phyloP scores from a whole-genome alignment of 2,888 invertebrate genomes.

The Petrophora chlorosata region DNA sequence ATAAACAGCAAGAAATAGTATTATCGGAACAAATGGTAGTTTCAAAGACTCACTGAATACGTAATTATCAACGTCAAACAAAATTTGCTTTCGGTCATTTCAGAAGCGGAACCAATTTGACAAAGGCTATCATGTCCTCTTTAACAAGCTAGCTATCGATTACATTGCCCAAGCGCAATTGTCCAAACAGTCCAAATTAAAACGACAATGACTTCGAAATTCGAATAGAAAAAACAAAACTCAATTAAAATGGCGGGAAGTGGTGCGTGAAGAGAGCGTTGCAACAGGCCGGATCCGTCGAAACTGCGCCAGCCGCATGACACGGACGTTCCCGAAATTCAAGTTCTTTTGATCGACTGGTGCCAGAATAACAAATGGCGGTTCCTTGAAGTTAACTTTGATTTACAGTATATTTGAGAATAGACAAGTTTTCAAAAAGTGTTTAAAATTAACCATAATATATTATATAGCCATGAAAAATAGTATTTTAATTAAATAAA shows the following conservation, averaged over 20 bases:
- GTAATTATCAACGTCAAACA: slow-evolving; percentile 16
- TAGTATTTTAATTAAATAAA: no score
- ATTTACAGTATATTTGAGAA: no score
- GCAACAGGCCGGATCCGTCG: slow-evolving; percentile 58
- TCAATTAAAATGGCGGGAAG: slow-evolving; percentile 61
- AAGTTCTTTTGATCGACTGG: slow-evolving; percentile 18
- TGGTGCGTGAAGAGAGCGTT: slow-evolving; percentile 73
- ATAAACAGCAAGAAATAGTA: no score
- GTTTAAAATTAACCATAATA: no score
- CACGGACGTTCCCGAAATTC: slow-evolving; percentile 18
- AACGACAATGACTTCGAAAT: slow-evolving; percentile 32
- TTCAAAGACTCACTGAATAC: slow-evolving; percentile 12
- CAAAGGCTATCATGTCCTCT: slow-evolving; percentile 26
- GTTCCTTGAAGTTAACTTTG: no score
- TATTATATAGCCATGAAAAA: no score
- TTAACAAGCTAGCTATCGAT: slow-evolving; percentile 32
- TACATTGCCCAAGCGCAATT: slow-evolving; percentile 36
- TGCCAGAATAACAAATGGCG: background rate
- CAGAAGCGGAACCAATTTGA: slow-evolving; percentile 21
- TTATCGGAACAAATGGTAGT: no score
- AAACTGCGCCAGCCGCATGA: slow-evolving; percentile 48
- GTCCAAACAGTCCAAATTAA: slow-evolving; percentile 32
- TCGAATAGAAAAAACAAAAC: slow-evolving; percentile 55
- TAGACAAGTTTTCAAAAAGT: no score
- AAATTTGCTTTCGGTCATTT: slow-evolving; percentile 21